Evolutionary conservation across 37 sponge, comb jelly and placozoan genomes (phyloP), one percentile per base, ranked within the genome.

Genomic region (Chondrilla cf. caribensis): DNA sequence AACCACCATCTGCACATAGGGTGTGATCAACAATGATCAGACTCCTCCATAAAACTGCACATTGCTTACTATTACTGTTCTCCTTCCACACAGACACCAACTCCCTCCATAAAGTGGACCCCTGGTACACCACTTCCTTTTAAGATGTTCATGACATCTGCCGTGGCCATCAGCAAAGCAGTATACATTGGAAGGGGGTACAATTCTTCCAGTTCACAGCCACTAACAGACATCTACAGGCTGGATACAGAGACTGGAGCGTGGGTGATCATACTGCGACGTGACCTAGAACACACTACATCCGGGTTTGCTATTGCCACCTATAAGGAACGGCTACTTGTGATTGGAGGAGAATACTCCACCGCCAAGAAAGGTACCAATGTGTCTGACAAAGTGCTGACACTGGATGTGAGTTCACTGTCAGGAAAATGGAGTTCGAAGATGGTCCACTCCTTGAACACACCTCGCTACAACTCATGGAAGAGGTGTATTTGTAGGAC

Each of bases 331-430:
- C 21, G 2, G 0, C 44, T 73, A 7, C 44, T 41, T 39, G 25
- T 42, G 1, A 73, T 73, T 22, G 76, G 76, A 39, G 76, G 76
- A 6, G 76, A 73, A 25, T 73, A 73, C 36, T 22, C 44, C 0
- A n/a, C 64, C 15, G 2, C 21, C 8, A 31, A 31, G 38, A 70
- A 70, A 37, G 64, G 64, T 19, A 21, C 76, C 36, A 62, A 7
- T 28, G 44, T 73, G 41, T 73, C 76, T n/a, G 76, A 73, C 76
- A 73, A 73, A 40, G 76, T 73, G 9, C 76, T 36, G 42, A 73
- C 44, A 6, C 44, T 43, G 38, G 42, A 73, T 7, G 44, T 73
- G 25, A 25, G 42, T 18, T 43, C 44, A 5, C 11, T 15, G 1
- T 8, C 41, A 37, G 41, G 38, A 7, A 39, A 42, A 37, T 73